A percentile compares a stretch with the other conserved stretches of the same genome.
Evolutionary conservation across 2,113 vertebrate genomes (phyloP).

Genomic region (Puntigrus tetrazona): DNA sequence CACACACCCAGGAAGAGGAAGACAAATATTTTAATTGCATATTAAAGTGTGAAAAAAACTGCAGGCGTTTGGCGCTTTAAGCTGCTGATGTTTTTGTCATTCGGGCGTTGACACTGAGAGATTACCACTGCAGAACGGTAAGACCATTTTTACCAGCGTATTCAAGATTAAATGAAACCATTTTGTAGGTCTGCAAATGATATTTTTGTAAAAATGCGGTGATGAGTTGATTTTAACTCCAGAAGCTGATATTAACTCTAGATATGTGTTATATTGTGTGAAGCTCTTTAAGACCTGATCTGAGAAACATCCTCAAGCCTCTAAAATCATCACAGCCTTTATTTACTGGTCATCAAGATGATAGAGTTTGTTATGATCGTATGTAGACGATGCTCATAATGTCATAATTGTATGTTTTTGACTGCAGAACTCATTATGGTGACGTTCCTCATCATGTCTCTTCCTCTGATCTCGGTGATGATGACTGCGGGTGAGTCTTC

Average conservation of each 20-base stretch:
- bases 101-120: background rate
- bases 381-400: no score
- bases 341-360: no score
- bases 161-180: background rate
- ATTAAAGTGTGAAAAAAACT: background rate
- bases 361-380: no score
- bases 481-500: slow-evolving; percentile 18
- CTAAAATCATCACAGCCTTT: no score
- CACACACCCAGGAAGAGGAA: background rate
- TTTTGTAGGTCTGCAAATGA: background rate
- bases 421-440: background rate
- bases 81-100: background rate
- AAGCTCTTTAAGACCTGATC: no score
- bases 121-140: background rate
- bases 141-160: background rate
- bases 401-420: background rate
- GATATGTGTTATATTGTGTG: no score
- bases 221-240: background rate
- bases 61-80: background rate
- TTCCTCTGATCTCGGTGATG: slow-evolving; percentile 6
- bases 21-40: background rate
- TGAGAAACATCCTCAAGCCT: no score
- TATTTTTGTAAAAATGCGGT: background rate
- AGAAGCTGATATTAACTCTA: no score
- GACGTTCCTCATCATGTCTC: background rate